Base-by-base conservation (phyloP, 53 echinoderm and acorn worm genomes). In the Luidia sarsii region DNA sequence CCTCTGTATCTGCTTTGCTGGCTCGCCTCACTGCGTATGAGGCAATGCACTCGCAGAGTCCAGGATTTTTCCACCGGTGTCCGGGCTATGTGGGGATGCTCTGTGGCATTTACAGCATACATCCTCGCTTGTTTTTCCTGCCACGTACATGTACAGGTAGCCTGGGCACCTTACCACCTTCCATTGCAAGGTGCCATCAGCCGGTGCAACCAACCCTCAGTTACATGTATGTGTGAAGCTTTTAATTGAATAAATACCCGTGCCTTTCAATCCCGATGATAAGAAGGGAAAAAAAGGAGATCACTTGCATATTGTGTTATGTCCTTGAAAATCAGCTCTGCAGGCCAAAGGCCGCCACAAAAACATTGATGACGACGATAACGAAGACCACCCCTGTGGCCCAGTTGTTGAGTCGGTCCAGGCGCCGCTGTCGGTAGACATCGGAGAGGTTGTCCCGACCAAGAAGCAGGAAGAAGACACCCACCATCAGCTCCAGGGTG, bases 381-480 rank as follows among this genome's bases (percentile, higher is more conserved):
- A 83, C 61, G 69, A 99, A 91, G 29, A 94, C 84, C 45, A 93
- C 66, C 4, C 91, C 91, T 28, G 91, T 94, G 8, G 97, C 91
- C 67, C 81, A 66, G 75, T 97, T 97, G 89, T 97, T 97, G 28
- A 97, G 57, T 50, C 89, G 85, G 50, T 97, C 97, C 50, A 97
- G 80, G 65, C 89, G 50, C 7, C 84, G 79, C 49, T 97, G 97
- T 33, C 89, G 82, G 64, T 97, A 97, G 82, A 94, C 72, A 52
- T 99, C 94, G 37, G 89, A 87, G 65, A 99, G 89, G 71, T 97
- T 90, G 71, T 99, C 99, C 22, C 93, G 86, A 34, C 99, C 99
- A 1, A 99, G 85, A 15, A 91, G 84, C 39, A 99, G 81, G 28
- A 99, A 87, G 75, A 99, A 67, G 39, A 94, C 89, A 74, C 94